Evolutionary conservation across 2,113 vertebrate species (phyloP), one percentile per base, ranked within the genome.

Genomic region (Baryphthengus martii): DNA sequence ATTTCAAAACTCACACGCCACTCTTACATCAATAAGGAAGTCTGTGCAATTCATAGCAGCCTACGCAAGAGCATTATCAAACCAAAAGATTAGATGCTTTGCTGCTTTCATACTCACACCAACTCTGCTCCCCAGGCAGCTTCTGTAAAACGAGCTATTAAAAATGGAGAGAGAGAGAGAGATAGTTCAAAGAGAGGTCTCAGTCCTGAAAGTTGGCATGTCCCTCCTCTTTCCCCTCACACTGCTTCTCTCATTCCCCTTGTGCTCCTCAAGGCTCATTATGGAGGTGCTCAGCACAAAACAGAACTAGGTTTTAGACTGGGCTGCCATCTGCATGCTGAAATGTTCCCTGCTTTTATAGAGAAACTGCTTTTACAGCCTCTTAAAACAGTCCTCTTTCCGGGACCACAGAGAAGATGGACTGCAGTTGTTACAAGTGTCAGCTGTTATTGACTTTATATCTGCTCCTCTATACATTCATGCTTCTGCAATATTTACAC

Each of bases 151-250:
- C 29, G 96, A 97, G 91, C 52, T 94, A 88, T 91, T 96, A 96
- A 96, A 93, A 97, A 96, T 66, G 18, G 72, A 92, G 73, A 93
- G 24, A 66, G 72, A 92, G 73, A 93, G 24, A 66, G 11, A 93
- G 26, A 89, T n/a, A 79, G 63, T 93, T 97, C 84, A 97, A 96
- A 96, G n/a, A 37, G 95, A 87, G 82, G 94, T 95, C 91, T 90
- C 62, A 78, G n/a, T 84, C 62, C 74, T 88, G 78, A 85, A 80
- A 83, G 62, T 73, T 1, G 35, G 65, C 28, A 84, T 6, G 63
- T 19, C 33, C 56, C 63, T 86, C 33, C 67, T 40, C 25, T 42
- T 76, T 3, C 28, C 33, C 67, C 56, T 19, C 8, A 9, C 14
- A 29, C 21, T 12, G 19, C 68, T 92, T 26, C 62, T 71, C 71